Base-by-base conservation (phyloP, 1,140 invertebrate genomes). In the Zaprionus africanus region DNA sequence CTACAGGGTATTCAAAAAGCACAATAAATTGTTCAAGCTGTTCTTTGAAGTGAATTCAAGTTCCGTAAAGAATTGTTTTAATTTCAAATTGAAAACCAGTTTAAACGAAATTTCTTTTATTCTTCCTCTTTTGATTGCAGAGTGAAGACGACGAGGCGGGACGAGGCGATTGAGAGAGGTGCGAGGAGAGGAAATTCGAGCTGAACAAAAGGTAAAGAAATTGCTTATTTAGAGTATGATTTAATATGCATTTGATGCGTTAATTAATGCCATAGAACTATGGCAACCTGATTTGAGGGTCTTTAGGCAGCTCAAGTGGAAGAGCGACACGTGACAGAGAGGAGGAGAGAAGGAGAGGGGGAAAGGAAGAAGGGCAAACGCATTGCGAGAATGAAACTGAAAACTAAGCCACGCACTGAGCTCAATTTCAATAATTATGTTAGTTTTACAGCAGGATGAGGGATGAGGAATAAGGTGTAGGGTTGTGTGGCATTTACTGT, bases 401-500 rank as follows among this genome's bases (percentile, higher is more conserved):
- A 19, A 31, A 58, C 26, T 58, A 36, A 54, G 41, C 41, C n/a
- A 46, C 41, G 41, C 41, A 46, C 41, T 46, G 41, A 17, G 34
- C 51, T 62, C n/a, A 49, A 69, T 68, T 61, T 57, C 15, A 56
- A 60, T 62, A 71, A 71, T 71, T 64, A 64, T 60, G 67, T 64
- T 64, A 71, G 67, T 75, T 75, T 67, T n/a, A 19, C 4, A 28
- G 15, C n/a, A 57, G 0, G 1, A 3, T 1, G 13, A 19, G 17
- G 6, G 15, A 11, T 15, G 17, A 2, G 7, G 6, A n/a, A 1
- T 4, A 0, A 19, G 12, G 38, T 4, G 36, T 38, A 28, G 53
- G 26, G 13, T 24, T 36, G 13, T 51, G 19, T 13, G 26, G 28
- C 5, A 9, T 15, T 34, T 51, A 59, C 28, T 7, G 28, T 9